Evolutionary conservation across 1,140 invertebrate species (phyloP), one percentile per base, ranked within the genome.

Genomic region (Panulirus ornatus): DNA sequence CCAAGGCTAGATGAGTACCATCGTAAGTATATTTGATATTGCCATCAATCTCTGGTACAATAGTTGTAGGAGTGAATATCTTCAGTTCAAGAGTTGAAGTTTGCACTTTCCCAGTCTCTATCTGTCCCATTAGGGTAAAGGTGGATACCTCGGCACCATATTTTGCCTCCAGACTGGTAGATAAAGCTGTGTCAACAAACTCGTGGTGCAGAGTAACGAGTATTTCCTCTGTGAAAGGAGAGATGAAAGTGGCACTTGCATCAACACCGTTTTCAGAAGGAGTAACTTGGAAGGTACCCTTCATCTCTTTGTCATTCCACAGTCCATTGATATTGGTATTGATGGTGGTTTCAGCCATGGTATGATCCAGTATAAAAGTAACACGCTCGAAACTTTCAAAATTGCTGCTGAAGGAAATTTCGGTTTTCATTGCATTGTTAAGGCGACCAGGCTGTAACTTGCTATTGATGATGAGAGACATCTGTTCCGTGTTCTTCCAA

Each of bases 401-500:
- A 42, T 27, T 82, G 63, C 87, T 89, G 34, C 38, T 89, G 79
- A 89, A 89, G 14, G 44, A 44, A 8, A 89, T 38, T 19, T 75
- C 27, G 71, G 84, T 47, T 9, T 51, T 47, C 34, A 86, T 44
- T 0, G 79, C 79, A 30, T 89, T 82, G 44, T 38, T 75, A 19
- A 40, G 38, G n/a, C 36, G 14, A 22, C 87, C 66, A 30, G 79
- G 66, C 66, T 84, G 66, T 8, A 89, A 30, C 22, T 83, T 82
- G 70, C 63, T 79, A 19, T 54, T 84, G 47, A 89, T 44, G 9
- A 47, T 40, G 27, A 91, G 78, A 3, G 75, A 54, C 27, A 87
- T 40, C 36, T 82, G 75, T 42, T 91, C 54, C 11, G 79, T 44
- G 78, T 91, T 91, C 51, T 75, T 91, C 87, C 87, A 89, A 11